A percentile compares a stretch with the other conserved stretches of the same genome.
Evolutionary conservation across 2,113 vertebrate genomes (phyloP).

Genomic region (Tachysurus fulvidraco): DNA sequence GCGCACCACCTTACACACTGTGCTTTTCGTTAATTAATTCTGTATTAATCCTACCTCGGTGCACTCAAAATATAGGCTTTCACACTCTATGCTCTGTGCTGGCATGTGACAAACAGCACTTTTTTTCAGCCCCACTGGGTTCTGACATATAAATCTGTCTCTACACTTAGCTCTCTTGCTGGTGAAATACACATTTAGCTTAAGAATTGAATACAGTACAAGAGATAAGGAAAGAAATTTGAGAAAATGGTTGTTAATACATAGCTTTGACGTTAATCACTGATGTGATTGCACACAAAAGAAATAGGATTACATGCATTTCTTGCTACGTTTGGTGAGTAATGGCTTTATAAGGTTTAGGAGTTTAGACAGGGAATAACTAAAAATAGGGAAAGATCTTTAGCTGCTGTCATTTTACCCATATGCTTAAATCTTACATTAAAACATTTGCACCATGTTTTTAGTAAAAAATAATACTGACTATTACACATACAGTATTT

Average conservation of each 20-base stretch:
- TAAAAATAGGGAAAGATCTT: conserved; percentile 9
- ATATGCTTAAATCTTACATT: conserved; percentile 17
- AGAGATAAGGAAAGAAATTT: conserved; percentile 10
- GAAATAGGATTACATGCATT: not conserved
- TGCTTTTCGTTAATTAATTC: conserved; percentile 42
- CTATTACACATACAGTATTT: conserved; percentile 80
- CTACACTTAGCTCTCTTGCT: conserved; percentile 14
- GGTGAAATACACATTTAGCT: conserved; percentile 22
- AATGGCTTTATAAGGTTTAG: not conserved
- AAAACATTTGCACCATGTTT: conserved; percentile 41
- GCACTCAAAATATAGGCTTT: conserved; percentile 56
- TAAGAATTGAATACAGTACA: conserved; percentile 31
- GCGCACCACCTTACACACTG: conserved; percentile 31
- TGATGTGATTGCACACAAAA: conserved; percentile 9
- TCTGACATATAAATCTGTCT: not conserved
- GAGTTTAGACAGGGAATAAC: conserved; percentile 8
- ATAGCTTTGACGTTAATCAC: conserved; percentile 6
- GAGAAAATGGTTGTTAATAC: not conserved
- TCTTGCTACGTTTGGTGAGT: not conserved
- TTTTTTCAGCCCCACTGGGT: not conserved
- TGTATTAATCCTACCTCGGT: conserved; percentile 33
- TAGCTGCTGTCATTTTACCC: conserved; percentile 51
- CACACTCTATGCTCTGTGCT: conserved; percentile 29
- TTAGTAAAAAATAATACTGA: conserved; percentile 70
- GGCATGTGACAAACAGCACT: conserved; percentile 16